Conservation (phyloP, 2,888 invertebrate genomes). For the Opisthograptis luteolata region DNA sequence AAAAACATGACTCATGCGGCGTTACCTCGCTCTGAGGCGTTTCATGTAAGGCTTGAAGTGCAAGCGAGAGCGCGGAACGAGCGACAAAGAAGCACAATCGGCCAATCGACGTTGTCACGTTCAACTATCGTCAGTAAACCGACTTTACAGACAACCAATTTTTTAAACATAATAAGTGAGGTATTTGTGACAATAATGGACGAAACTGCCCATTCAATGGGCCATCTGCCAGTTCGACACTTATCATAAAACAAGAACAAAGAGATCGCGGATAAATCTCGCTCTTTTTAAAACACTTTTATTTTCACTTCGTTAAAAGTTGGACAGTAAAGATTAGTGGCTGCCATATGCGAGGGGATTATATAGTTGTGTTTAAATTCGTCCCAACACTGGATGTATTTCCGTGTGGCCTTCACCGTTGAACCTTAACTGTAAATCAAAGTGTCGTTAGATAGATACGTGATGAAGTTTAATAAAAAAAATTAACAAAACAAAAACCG, state of each 20-base stretch:
- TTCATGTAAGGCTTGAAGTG: too few relatives aligned
- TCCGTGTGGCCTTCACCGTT: constrained; percentile 36
- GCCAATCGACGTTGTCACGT: too few relatives aligned
- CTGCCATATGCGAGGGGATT: constrained; percentile 24
- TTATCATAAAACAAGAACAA: constrained; percentile 26
- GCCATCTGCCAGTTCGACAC: constrained; percentile 19
- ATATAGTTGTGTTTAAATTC: constrained; percentile 25
- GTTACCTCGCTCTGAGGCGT: too few relatives aligned
- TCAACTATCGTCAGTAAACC: too few relatives aligned
- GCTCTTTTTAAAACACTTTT: not conserved
- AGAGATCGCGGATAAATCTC: constrained; percentile 4
- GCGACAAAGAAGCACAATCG: too few relatives aligned
- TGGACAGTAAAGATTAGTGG: constrained; percentile 28
- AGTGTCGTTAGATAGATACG: constrained; percentile 8
- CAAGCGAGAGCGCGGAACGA: too few relatives aligned
- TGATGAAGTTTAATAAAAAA: too few relatives aligned
- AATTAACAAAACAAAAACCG: too few relatives aligned
- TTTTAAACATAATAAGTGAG: not conserved
- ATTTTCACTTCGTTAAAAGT: constrained; percentile 9
- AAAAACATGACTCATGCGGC: too few relatives aligned
- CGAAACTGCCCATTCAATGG: not conserved
- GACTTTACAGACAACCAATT: not conserved
- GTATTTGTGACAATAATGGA: not conserved
- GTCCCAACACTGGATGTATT: constrained; percentile 31
- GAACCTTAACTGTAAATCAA: constrained; percentile 23